These are phyloP conservation scores for Pecten maximus DNA, from an alignment of 2,888 invertebrate genomes.

Conservation along the genomic window DNA sequence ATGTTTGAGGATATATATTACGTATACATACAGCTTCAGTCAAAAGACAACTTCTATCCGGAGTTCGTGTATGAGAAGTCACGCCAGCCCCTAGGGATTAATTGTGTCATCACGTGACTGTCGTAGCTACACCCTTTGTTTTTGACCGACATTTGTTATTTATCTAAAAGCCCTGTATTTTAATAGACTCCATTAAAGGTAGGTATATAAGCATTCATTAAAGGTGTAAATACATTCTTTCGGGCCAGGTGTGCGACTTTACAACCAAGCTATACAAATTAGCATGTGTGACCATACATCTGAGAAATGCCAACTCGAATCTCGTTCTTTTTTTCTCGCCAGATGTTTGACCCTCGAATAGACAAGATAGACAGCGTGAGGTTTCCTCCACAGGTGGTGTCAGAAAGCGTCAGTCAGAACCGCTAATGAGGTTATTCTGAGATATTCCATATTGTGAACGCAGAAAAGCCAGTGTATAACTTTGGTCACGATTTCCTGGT, in stretches of 20 bases:
- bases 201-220: not conserved
- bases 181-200: not conserved
- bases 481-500: not conserved
- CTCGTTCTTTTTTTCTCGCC: not conserved
- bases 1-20: too few species aligned
- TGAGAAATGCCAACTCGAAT: constrained; percentile 1
- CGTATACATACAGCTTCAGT: too few species aligned
- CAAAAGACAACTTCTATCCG: too few species aligned
- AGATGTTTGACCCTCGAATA: constrained; percentile 5
- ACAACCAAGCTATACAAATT: not conserved
- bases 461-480: not conserved
- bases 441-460: constrained; percentile 2
- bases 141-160: not conserved
- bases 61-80: not conserved
- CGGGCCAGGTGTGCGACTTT: constrained; percentile 13
- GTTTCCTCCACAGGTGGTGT: not conserved
- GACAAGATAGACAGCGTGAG: constrained; percentile 5
- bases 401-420: not conserved
- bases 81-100: not conserved
- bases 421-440: not conserved
- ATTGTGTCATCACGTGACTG: not conserved
- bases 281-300: constrained; percentile 28
- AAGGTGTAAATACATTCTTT: constrained; percentile 18
- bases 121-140: not conserved
- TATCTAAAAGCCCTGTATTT: not conserved